phyloP scores from a whole-genome alignment of 1,140 invertebrate species.

The Drosophila auraria region DNA sequence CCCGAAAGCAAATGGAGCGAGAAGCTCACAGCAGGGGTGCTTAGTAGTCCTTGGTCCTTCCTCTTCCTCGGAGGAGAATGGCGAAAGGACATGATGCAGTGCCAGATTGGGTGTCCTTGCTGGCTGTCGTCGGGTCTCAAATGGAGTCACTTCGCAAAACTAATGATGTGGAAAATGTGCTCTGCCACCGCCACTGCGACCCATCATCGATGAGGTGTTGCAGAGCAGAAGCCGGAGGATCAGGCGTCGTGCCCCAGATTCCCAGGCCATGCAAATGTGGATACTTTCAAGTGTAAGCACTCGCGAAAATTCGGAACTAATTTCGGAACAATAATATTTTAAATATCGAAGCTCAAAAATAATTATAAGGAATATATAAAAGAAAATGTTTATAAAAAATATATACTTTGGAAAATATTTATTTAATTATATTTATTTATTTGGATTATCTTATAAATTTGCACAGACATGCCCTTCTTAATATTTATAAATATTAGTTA shows the following conservation, averaged over 20 bases:
- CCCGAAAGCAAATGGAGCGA: conserved; percentile 75
- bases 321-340: background rate
- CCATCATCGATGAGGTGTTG: conserved; percentile 61
- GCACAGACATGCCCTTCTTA: too few species aligned
- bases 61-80: background rate
- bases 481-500: too few species aligned
- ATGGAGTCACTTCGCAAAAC: conserved; percentile 80
- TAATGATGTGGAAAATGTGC: conserved; percentile 84
- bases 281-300: conserved; percentile 5
- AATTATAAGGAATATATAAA: background rate
- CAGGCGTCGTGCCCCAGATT: conserved; percentile 54
- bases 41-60: conserved; percentile 23
- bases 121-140: conserved; percentile 62
- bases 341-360: background rate
- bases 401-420: too few species aligned
- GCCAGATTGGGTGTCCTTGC: conserved; percentile 54
- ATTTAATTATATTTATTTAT: too few species aligned
- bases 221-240: conserved; percentile 50
- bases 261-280: conserved; percentile 19
- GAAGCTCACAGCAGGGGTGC: conserved; percentile 53
- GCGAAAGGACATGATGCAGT: conserved; percentile 52
- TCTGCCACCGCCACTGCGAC: conserved; percentile 36
- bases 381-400: too few species aligned
- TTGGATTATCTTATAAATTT: too few species aligned
- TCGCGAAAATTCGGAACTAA: background rate